Evolutionary conservation across 2,113 vertebrate species (phyloP).

Genomic region (Bambusicola thoracicus): DNA sequence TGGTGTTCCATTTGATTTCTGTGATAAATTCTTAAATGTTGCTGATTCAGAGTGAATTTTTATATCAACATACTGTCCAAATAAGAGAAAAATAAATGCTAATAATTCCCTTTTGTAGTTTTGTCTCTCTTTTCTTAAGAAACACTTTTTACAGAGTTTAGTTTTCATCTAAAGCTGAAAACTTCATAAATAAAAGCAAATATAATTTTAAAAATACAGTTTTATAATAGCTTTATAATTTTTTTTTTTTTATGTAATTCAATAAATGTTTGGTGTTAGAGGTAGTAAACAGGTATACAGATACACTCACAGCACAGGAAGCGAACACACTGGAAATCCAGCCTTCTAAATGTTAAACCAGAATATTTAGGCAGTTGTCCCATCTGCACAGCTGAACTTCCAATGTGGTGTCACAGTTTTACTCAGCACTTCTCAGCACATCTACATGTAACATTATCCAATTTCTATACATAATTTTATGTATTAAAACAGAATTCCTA

Average conservation of each 20-base stretch:
- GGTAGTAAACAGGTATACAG: neutral
- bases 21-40: neutral
- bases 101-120: neutral
- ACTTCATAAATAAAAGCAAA: neutral
- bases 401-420: neutral
- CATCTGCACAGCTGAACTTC: neutral
- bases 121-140: neutral
- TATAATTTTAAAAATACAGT: neutral
- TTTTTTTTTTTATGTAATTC: neutral
- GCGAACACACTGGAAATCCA: conserved; percentile 23
- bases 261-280: neutral
- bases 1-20: neutral
- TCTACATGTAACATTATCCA: neutral
- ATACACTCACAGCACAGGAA: neutral
- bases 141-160: neutral
- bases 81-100: neutral
- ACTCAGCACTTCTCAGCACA: neutral
- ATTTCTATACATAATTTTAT: neutral
- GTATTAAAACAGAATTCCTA: neutral
- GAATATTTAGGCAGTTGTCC: conserved; percentile 15
- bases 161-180: neutral
- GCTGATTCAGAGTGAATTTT: neutral
- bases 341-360: conserved; percentile 13
- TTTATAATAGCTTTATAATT: neutral
- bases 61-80: neutral